Percentiles rank a stretch among this genome's conserved stretches.
phyloP scores from a whole-genome alignment of 2,113 vertebrate genomes.

The Brachypteracias leptosomus region DNA sequence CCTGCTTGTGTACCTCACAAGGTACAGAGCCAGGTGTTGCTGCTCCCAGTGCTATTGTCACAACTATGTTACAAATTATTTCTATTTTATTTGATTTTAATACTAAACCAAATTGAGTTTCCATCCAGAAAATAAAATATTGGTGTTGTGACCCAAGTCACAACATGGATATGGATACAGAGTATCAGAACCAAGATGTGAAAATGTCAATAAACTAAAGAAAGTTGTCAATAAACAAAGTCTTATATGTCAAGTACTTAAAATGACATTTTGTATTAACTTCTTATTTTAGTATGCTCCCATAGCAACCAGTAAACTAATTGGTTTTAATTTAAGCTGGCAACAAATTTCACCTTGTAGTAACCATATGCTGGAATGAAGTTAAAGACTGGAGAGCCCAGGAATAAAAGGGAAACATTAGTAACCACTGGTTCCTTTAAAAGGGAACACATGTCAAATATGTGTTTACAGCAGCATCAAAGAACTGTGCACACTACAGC shows the following conservation, averaged over 20 bases:
- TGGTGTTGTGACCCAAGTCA: not conserved
- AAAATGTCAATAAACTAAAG: not conserved
- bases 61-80: not conserved
- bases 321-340: not conserved
- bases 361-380: not conserved
- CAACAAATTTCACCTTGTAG: not conserved
- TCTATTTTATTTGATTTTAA: not conserved
- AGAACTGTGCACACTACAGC: not conserved
- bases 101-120: not conserved
- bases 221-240: not conserved
- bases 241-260: not conserved
- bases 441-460: not conserved
- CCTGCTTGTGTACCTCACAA: not conserved
- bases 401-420: not conserved
- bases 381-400: not conserved
- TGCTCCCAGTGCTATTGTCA: not conserved
- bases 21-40: not conserved
- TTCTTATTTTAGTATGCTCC: not conserved
- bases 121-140: not conserved
- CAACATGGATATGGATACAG: not conserved
- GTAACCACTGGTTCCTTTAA: not conserved
- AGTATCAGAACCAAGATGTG: not conserved
- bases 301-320: not conserved
- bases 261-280: not conserved
- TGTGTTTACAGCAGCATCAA: not conserved